Evolutionary conservation across 2,888 invertebrate genomes (phyloP).

Genomic region (Mimachlamys varia): DNA sequence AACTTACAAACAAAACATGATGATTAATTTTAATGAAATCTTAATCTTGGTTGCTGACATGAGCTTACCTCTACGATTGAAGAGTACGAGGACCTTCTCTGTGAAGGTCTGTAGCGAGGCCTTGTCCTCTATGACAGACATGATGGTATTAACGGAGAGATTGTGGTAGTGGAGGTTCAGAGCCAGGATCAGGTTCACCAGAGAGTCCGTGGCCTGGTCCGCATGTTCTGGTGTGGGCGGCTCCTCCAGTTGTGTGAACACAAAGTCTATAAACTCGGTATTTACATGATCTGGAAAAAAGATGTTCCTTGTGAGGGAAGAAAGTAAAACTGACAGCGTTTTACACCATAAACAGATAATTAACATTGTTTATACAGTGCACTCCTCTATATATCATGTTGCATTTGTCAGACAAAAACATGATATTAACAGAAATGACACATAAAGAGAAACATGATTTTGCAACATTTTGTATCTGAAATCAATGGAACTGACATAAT

Average conservation of each 20-base stretch:
- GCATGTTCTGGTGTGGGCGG: constrained; percentile 91
- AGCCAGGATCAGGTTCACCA: constrained; percentile 91
- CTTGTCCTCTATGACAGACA: constrained; percentile 76
- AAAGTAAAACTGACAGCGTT: background rate
- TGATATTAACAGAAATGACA: no score
- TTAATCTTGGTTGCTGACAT: background rate
- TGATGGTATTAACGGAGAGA: constrained; percentile 78
- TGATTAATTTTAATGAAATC: no score
- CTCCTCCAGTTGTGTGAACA: constrained; percentile 91
- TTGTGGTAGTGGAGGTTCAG: constrained; percentile 92
- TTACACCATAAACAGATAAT: background rate
- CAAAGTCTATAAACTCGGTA: constrained; percentile 89
- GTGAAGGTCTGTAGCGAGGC: constrained; percentile 92
- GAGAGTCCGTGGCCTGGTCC: constrained; percentile 92
- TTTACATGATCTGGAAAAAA: constrained; percentile 90
- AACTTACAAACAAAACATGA: no score
- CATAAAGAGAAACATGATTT: no score
- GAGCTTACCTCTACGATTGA: constrained; percentile 91
- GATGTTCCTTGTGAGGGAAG: background rate
- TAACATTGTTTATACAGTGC: background rate
- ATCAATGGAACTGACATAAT: no score
- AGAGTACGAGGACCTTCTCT: constrained; percentile 92
- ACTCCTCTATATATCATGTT: no score
- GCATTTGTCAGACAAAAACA: no score
- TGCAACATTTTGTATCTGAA: no score